Evolutionary conservation across 1,140 invertebrate genomes (phyloP), one percentile per base, ranked within the genome.

Genomic region (Drosophila biarmipes): DNA sequence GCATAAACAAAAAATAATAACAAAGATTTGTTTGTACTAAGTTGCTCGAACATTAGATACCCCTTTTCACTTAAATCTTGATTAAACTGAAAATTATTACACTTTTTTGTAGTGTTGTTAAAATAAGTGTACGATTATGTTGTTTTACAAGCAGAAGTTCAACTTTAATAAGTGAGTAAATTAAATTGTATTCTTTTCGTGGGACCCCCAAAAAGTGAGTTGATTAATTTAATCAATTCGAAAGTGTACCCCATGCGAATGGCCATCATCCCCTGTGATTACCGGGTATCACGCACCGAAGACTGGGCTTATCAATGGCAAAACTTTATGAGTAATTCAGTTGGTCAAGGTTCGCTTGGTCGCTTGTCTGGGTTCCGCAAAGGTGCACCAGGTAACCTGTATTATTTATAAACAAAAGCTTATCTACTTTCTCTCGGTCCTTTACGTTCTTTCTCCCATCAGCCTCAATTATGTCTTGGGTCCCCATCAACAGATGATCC

Each of bases 351-450:
- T 85, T 90, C 80, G 72, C 31, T 61, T 53, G 76, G 58, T 52
- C 49, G 84, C 57, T 76, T 67, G 82, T 87, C 82, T 87, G 75
- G 84, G 74, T 89, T 79, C 69, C 71, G 64, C 61, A 56, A 85
- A 85, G 82, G 81, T 85, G 82, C 81, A 78, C 87, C 82, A 87
- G 82, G 78, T 82, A 85, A 78, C 77, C 40, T 62, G 57, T 77
- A 72, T 82, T 82, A 86, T 85, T 78, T 86, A 89, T 76, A 86
- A 86, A 86, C 82, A 86, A 86, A 53, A n/a, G 55, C 74, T 82
- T 82, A 89, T 86, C 78, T 61, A 15, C 58, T 53, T 43, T 62
- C 58, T 34, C 46, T 17, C 1, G 0, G 31, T 15, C 11, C 24
- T 11, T 48, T 19, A 17, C 31, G 7, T 24, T 37, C 17, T 4